A percentile compares a stretch with the other conserved stretches of the same genome.
These are phyloP conservation scores for Mungos mungo DNA, from an alignment of 2,113 vertebrate genomes.

Conservation along the genomic window DNA sequence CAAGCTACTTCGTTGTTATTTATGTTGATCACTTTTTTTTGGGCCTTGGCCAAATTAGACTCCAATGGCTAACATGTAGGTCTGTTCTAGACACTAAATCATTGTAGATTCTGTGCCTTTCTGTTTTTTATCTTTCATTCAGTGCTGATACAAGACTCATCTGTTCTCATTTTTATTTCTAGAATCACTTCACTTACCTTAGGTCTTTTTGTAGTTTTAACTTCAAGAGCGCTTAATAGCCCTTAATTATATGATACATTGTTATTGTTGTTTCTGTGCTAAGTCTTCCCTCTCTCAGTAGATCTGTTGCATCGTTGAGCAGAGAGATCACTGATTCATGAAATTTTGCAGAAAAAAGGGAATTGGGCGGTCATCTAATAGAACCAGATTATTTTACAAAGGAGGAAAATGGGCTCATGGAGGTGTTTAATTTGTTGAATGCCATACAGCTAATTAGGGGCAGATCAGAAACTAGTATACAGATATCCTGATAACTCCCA, in stretches of 20 bases:
- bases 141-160: background rate
- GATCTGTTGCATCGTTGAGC: background rate
- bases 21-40: background rate
- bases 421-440: background rate
- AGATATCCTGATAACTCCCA: background rate
- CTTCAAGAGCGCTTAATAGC: background rate
- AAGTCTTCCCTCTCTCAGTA: background rate
- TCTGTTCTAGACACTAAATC: background rate
- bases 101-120: background rate
- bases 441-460: background rate
- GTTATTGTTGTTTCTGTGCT: background rate
- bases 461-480: background rate
- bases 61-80: background rate
- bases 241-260: background rate
- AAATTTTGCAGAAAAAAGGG: background rate
- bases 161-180: background rate
- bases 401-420: background rate
- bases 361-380: background rate
- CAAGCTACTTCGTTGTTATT: background rate
- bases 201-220: background rate
- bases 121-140: constrained; percentile 1
- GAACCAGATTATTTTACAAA: background rate
- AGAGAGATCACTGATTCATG: background rate
- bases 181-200: background rate
- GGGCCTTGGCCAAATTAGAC: background rate